Evolutionary conservation across 2,888 invertebrate genomes (phyloP), one percentile per base, ranked within the genome.

Genomic region (Drosophila melanocephala): DNA sequence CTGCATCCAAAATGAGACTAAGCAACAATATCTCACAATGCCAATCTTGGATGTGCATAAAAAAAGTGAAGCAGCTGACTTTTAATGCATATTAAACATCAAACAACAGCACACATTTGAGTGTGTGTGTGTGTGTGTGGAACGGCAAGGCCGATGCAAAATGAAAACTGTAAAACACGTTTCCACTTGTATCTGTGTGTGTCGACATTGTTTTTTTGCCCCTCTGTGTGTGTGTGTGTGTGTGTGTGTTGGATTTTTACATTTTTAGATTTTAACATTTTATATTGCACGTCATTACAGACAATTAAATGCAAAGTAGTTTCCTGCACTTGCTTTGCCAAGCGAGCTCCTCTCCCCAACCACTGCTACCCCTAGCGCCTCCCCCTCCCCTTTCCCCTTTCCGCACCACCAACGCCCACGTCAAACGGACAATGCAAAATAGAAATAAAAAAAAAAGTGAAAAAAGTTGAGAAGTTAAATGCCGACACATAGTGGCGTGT

Each of bases 231-330:
- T 37, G 35, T 33, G 32, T 33, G 10, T 33, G 32, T 51, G 58
- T 53, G 52, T 60, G 63, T 65, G 69, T 77, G 63, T 60, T 58
- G 78, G 67, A 75, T 81, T 90, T 86, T 75, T 68, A 79, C 80
- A 83, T 81, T 89, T 91, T 87, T 86, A 89, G 89, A 89, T 91
- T 92, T 92, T 91, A 90, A 92, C 93, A 92, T 92, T 93, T 93
- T 92, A 92, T 92, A 92, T 92, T 93, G 93, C 92, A 93, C 93
- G 93, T 93, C 93, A 93, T 93, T 93, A 93, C 93, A 93, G 92
- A 93, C 93, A 93, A 93, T 93, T 93, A 93, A 93, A 93, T 93
- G 93, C 93, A 93, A 93, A 93, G 91, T 92, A 93, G 93, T 93
- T 93, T 93, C 93, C 93, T 93, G 93, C 92, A 91, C 90, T 91